Evolutionary conservation across 2,888 invertebrate species (phyloP).

Genomic region (Drosophila demipolita): DNA sequence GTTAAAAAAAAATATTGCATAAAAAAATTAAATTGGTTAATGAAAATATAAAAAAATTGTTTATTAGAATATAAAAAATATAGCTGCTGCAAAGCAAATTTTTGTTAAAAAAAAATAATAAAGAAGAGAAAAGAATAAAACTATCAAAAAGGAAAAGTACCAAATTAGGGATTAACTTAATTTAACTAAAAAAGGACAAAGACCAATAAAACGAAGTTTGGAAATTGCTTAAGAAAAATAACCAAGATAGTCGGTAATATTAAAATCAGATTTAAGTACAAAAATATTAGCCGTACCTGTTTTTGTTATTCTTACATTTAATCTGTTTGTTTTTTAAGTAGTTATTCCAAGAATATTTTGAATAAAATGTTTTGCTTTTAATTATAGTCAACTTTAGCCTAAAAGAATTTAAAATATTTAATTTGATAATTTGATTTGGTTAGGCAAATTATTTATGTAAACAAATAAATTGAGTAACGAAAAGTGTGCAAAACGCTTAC

Average conservation of each 20-base stretch:
- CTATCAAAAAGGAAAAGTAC: constrained; percentile 16
- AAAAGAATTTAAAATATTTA: neutral
- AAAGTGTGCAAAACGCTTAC: neutral
- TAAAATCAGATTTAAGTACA: neutral
- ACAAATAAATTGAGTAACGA: neutral
- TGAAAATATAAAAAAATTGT: constrained; percentile 22
- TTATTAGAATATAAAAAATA: neutral
- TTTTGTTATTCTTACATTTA: neutral
- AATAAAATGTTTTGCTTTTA: no score
- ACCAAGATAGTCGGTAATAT: neutral
- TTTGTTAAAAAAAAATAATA: constrained; percentile 6
- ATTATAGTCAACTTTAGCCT: neutral
- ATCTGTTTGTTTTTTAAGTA: neutral
- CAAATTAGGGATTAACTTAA: neutral
- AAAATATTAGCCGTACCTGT: neutral
- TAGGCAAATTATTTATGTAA: neutral
- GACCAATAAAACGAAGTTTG: neutral
- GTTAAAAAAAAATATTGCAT: constrained; percentile 10
- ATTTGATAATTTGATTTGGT: neutral
- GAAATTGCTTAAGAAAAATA: neutral
- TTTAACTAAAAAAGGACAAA: neutral
- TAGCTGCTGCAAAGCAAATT: constrained; percentile 56
- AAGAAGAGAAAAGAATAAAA: constrained; percentile 8
- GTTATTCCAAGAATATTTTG: neutral
- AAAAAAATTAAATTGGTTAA: constrained; percentile 43